A percentile compares a stretch with the other conserved stretches of the same genome.
phyloP scores from a whole-genome alignment of 2,113 vertebrate species.

The Piliocolobus tephrosceles region DNA sequence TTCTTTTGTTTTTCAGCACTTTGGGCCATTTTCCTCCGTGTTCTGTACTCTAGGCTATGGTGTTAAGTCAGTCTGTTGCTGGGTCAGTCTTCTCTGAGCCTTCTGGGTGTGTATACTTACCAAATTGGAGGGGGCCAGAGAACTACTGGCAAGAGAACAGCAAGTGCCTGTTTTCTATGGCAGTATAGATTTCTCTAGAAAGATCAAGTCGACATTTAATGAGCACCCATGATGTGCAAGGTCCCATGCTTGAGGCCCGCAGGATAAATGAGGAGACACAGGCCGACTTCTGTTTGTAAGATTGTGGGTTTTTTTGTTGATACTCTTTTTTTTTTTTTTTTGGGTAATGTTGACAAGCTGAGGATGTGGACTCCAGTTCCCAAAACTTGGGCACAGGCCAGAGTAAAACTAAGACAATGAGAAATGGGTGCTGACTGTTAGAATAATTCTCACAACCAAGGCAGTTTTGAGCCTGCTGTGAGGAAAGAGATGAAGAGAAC shows the following conservation, averaged over 20 bases:
- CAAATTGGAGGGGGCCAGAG: fast-evolving
- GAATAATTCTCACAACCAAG: fast-evolving
- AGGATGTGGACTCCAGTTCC: not conserved
- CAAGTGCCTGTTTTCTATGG: fast-evolving
- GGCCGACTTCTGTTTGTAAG: not conserved
- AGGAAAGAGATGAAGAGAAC: not conserved
- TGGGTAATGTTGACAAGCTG: fast-evolving
- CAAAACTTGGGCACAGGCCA: not conserved
- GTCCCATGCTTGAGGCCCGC: not conserved
- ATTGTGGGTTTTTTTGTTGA: not conserved
- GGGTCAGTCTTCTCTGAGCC: fast-evolving
- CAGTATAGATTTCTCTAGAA: not conserved
- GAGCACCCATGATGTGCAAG: fast-evolving
- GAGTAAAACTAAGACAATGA: fast-evolving
- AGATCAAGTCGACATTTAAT: fast-evolving
- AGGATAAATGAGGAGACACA: too few species aligned
- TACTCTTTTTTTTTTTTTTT: not conserved
- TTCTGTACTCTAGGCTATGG: fast-evolving
- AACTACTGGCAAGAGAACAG: not conserved
- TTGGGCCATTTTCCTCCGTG: fast-evolving
- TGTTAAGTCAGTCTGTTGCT: not conserved
- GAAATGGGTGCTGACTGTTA: not conserved
- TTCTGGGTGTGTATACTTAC: not conserved
- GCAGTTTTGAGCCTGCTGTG: not conserved
- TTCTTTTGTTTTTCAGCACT: not conserved